A percentile compares a stretch with the other conserved stretches of the same genome.
These are phyloP conservation scores for Sphaerophoria rueppellii DNA, from an alignment of 2,888 invertebrate species.

Conservation along the genomic window DNA sequence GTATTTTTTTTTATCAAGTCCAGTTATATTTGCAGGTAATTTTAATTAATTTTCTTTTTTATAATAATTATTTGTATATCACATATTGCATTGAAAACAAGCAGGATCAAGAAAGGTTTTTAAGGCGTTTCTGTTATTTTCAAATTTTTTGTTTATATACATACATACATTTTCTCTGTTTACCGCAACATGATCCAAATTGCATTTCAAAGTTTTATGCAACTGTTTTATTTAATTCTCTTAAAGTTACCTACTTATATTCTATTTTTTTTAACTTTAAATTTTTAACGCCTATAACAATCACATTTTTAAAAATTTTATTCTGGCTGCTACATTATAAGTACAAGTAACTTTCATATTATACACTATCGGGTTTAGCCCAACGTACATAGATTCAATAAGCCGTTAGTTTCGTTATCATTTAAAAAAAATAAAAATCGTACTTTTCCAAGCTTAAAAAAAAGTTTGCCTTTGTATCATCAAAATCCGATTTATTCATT, in stretches of 20 bases:
- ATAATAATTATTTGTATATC: slow-evolving; percentile 40
- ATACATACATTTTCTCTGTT: slow-evolving; percentile 10
- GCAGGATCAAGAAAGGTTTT: slow-evolving; percentile 49
- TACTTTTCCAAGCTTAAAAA: background rate
- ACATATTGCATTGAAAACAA: slow-evolving; percentile 64
- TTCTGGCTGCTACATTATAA: slow-evolving; percentile 47
- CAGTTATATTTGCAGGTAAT: slow-evolving; percentile 38
- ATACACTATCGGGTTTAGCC: background rate
- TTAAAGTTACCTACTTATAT: slow-evolving; percentile 27
- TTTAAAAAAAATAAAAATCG: background rate
- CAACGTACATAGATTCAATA: background rate
- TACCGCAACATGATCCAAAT: slow-evolving; percentile 26
- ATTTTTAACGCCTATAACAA: slow-evolving; percentile 56
- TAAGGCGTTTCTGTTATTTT: slow-evolving; percentile 31
- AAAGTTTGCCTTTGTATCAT: background rate
- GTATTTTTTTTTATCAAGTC: slow-evolving; percentile 30
- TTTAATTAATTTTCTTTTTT: slow-evolving; percentile 13
- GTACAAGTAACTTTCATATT: slow-evolving; percentile 34
- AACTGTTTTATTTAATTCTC: slow-evolving; percentile 18
- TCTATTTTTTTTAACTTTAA: slow-evolving; percentile 36
- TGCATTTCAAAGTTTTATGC: slow-evolving; percentile 13
- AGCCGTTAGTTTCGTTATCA: background rate
- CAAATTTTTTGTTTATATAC: slow-evolving; percentile 14
- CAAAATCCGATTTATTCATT: background rate
- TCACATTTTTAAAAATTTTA: slow-evolving; percentile 67